Percentiles rank a stretch among this genome's conserved stretches.
phyloP scores from a whole-genome alignment of 2,888 invertebrate genomes.

The Nycteola revayana region DNA sequence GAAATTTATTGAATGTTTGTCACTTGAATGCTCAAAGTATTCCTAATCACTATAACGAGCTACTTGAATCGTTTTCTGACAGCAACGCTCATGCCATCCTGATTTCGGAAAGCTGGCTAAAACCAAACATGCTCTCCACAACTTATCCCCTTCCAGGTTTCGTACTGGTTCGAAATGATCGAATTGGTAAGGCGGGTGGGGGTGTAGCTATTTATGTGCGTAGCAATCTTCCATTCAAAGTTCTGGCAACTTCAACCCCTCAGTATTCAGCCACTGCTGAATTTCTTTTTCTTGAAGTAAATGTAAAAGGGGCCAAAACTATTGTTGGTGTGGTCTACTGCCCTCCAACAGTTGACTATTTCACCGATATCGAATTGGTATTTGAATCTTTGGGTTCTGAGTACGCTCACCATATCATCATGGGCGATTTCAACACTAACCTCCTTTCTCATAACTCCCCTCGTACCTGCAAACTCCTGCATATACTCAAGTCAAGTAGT shows the following conservation, averaged over 20 bases:
- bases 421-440: neutral
- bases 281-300: neutral
- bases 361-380: neutral
- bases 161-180: constrained; percentile 6
- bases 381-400: neutral
- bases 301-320: neutral
- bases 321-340: neutral
- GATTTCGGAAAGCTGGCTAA: constrained; percentile 13
- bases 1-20: neutral
- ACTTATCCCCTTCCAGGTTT: constrained; percentile 11
- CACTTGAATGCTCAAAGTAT: neutral
- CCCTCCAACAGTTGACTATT: neutral
- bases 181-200: neutral
- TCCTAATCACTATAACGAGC: no score
- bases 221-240: neutral
- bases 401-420: neutral
- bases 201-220: neutral
- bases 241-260: neutral
- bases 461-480: neutral
- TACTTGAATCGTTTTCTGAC: neutral
- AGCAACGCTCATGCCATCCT: constrained; percentile 8
- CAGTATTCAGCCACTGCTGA: neutral
- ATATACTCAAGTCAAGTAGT: neutral
- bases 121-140: constrained; percentile 9
- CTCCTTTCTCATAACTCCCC: neutral